Evolutionary conservation across 37 sponge, comb jelly and placozoan genomes (phyloP), one percentile per base, ranked within the genome.

Genomic region (Beroe ovata): DNA sequence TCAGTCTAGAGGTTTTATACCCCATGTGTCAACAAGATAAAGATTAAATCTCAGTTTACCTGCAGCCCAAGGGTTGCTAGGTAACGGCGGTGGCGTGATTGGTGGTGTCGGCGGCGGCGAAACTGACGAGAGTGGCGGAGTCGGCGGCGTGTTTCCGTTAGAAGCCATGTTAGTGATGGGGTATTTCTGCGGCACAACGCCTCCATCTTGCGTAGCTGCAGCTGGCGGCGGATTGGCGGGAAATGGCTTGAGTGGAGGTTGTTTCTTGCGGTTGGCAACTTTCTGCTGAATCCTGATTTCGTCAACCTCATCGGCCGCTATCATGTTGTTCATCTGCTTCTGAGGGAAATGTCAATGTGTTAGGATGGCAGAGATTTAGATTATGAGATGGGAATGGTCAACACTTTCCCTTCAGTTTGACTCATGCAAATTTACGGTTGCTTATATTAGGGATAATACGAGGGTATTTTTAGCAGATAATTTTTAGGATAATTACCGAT

Each of bases 241-340:
- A 35, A 42, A 77, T 23, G 84, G 84, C 33, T 77, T 77, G 23
- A 77, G 84, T 32, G 84, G 84, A 3, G 41, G 84, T 41, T 77
- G 84, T 40, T 42, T 77, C 16, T 35, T 30, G 1, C 84, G 42
- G 84, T 77, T 77, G 21, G 84, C 54, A 0, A 36, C 36, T 42
- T 77, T 77, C n/a, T 77, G 42, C 23, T 38, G 47, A 23, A 77
- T 77, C n/a, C 54, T 42, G 35, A 42, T 54, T 40, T 42, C 84
- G 26, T 77, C 54, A 2, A 42, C 84, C 38, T 40, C 84, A 36
- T 77, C 84, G 4, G 63, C 63, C 2, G 33, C 16, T 35, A 77
- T 77, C 84, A 77, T 77, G 38, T 35, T 69, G 54, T 42, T 77
- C 54, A 77, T 77, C 54, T 39, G 84, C 23, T 77, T 77, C 84